Evolutionary conservation across 2,797 vertebrate species (phyloP).

Genomic region (Valencia hispanica): DNA sequence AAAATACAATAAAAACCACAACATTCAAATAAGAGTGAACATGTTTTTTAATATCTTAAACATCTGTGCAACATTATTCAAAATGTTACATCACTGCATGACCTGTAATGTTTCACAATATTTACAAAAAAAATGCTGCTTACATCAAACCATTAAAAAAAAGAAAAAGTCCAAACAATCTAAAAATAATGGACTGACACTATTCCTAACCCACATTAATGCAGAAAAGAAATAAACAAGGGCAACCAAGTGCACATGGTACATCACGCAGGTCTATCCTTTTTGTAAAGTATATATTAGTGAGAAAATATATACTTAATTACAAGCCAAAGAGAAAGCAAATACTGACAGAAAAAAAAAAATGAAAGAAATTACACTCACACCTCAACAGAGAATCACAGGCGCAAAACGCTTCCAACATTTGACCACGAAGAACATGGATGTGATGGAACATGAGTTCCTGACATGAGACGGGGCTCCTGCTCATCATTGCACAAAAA

Average conservation of each 20-base stretch:
- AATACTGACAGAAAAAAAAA: constrained; percentile 74
- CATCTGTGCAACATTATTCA: constrained; percentile 95
- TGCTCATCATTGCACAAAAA: constrained; percentile 69
- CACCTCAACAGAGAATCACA: constrained; percentile 63
- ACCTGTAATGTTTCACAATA: constrained; percentile 96
- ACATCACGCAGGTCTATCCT: constrained; percentile 84
- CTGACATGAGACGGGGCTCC: constrained; percentile 50
- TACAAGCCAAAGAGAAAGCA: constrained; percentile 73
- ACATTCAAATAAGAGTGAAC: constrained; percentile 92
- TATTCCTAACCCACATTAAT: constrained; percentile 86
- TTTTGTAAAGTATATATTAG: constrained; percentile 86
- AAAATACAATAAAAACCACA: constrained; percentile 57
- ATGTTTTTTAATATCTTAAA: constrained; percentile 94
- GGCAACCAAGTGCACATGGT: constrained; percentile 86
- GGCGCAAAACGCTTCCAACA: constrained; percentile 61
- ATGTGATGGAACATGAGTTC: constrained; percentile 59
- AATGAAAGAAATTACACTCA: constrained; percentile 40
- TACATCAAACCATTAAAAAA: constrained; percentile 88
- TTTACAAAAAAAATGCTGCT: constrained; percentile 92
- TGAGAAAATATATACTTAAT: constrained; percentile 84
- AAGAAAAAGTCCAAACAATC: constrained; percentile 74
- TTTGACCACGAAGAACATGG: constrained; percentile 69
- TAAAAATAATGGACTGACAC: constrained; percentile 84
- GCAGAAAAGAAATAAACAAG: constrained; percentile 71
- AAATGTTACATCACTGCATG: constrained; percentile 95